Evolutionary conservation across 2,113 vertebrate genomes (phyloP).

Genomic region (Tapirus terrestris): DNA sequence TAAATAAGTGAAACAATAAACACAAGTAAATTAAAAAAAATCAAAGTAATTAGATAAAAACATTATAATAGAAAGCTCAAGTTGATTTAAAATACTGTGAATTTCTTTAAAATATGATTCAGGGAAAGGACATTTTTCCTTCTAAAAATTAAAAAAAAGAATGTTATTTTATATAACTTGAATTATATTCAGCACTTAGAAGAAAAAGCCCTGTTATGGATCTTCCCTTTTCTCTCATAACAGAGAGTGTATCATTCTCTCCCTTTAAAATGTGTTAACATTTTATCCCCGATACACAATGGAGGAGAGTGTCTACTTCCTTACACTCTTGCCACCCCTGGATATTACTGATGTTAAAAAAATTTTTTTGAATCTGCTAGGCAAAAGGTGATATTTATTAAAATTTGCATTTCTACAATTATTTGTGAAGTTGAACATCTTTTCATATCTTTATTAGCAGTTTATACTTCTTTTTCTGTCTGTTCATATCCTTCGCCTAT

Average conservation of each 20-base stretch:
- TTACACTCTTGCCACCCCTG: neutral
- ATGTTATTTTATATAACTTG: neutral
- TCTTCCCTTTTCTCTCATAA: neutral
- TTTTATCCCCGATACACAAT: neutral
- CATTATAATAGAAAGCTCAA: constrained; percentile 73
- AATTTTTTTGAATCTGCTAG: neutral
- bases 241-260: neutral
- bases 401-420: neutral
- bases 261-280: neutral
- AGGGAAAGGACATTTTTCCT: neutral
- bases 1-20: neutral
- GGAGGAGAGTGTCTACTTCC: neutral
- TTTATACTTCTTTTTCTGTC: neutral
- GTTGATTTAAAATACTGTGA: constrained; percentile 70
- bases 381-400: neutral
- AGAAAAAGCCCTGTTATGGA: neutral
- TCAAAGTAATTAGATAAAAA: constrained; percentile 70
- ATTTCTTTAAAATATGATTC: constrained; percentile 49
- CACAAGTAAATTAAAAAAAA: constrained; percentile 53
- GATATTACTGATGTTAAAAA: neutral
- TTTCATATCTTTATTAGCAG: neutral
- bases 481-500: neutral
- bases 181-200: neutral
- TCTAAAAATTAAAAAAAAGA: neutral
- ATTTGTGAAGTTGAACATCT: neutral